Evolutionary conservation across 2,113 vertebrate genomes (phyloP).

Genomic region (Cyphomyrus discorhynchus): DNA sequence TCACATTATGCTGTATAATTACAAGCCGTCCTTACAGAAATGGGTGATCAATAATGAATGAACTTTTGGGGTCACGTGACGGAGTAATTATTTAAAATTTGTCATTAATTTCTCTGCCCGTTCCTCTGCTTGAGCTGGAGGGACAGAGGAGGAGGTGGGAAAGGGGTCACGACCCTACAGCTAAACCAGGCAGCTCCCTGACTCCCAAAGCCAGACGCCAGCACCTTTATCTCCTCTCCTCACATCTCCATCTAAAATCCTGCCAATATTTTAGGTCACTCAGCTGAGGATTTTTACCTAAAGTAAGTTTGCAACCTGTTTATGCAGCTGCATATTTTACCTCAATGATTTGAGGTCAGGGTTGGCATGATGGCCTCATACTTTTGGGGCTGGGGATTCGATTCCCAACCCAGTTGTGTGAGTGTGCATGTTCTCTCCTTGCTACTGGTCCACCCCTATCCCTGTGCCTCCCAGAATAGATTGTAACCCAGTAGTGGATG

Average conservation of each 20-base stretch:
- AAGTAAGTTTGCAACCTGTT: background rate
- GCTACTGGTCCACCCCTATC: background rate
- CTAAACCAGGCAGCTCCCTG: background rate
- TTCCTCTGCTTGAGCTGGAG: background rate
- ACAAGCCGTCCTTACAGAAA: slow-evolving; percentile 47
- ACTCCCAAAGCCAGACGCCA: background rate
- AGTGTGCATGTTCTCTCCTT: background rate
- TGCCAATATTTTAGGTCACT: background rate
- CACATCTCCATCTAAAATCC: background rate
- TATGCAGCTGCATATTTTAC: background rate
- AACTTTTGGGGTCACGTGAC: slow-evolving; percentile 41
- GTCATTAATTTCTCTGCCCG: slow-evolving; percentile 43
- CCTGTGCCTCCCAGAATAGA: background rate
- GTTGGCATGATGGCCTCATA: background rate
- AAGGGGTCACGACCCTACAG: background rate
- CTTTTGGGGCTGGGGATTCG: background rate
- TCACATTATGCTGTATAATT: slow-evolving; percentile 61
- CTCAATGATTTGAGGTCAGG: background rate
- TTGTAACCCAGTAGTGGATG: background rate
- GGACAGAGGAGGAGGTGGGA: background rate
- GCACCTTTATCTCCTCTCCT: background rate
- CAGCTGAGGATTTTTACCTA: background rate
- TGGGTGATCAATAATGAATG: slow-evolving; percentile 60
- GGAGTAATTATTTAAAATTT: slow-evolving; percentile 45
- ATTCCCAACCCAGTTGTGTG: background rate